A percentile compares a stretch with the other conserved stretches of the same genome.
phyloP scores from a whole-genome alignment of 37 sponge, comb jelly and placozoan genomes.

The Corticium candelabrum region DNA sequence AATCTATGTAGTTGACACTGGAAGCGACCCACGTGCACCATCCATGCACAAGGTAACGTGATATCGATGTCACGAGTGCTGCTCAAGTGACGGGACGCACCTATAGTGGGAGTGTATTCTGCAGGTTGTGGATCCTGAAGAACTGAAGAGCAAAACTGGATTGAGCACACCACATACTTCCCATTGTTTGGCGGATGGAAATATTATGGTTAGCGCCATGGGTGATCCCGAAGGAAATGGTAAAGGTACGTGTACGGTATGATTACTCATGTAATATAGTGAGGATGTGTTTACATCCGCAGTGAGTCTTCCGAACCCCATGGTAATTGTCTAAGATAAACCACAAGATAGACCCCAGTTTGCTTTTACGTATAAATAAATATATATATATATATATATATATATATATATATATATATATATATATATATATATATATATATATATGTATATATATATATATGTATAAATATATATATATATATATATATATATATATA shows the following conservation, averaged over 20 bases:
- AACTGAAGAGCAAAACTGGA: conserved; percentile 43
- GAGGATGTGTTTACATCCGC: too few relatives aligned
- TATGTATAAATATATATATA: too few relatives aligned
- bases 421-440: too few relatives aligned
- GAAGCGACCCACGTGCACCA: conserved; percentile 57
- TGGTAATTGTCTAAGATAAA: too few relatives aligned
- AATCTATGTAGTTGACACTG: conserved; percentile 71
- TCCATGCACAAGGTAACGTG: conserved; percentile 41
- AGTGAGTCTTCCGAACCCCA: too few relatives aligned
- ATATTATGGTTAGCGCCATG: conserved; percentile 75
- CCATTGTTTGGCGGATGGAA: conserved; percentile 71
- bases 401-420: too few relatives aligned
- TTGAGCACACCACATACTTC: conserved; percentile 66
- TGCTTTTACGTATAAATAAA: too few relatives aligned
- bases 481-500: too few relatives aligned
- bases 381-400: too few relatives aligned
- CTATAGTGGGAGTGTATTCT: too few relatives aligned
- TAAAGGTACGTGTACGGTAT: conserved; percentile 35
- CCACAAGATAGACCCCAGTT: too few relatives aligned
- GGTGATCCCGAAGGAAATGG: conserved; percentile 65
- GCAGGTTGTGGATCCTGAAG: conserved; percentile 60
- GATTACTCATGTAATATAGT: background rate
- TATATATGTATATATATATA: too few relatives aligned
- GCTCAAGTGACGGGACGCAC: background rate
- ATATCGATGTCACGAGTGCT: background rate